Conservation (phyloP, 1,140 invertebrate species). For the Campoletis sonorensis region DNA sequence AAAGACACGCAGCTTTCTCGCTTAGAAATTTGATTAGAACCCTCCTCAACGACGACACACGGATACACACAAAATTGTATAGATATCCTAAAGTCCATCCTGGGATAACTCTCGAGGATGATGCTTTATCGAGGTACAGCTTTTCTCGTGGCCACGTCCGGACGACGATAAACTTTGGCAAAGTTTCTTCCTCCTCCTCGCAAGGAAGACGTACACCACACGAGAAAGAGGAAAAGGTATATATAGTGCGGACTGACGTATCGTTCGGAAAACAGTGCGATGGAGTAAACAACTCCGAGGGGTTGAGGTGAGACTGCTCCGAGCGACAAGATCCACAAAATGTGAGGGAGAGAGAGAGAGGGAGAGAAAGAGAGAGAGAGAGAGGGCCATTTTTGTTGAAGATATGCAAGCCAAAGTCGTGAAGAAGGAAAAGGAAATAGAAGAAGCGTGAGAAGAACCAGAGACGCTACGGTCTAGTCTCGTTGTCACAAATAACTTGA, state of each 20-base stretch:
- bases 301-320: neutral
- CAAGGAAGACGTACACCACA: neutral
- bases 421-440: slow-evolving; percentile 31
- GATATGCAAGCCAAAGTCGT: slow-evolving; percentile 36
- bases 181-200: slow-evolving; percentile 34
- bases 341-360: slow-evolving; percentile 7
- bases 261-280: slow-evolving; percentile 65
- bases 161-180: slow-evolving; percentile 40
- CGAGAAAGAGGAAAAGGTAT: slow-evolving; percentile 26
- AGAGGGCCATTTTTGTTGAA: slow-evolving; percentile 32
- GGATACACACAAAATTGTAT: neutral
- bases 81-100: neutral
- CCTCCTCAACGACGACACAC: neutral
- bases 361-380: slow-evolving; percentile 28
- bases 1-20: slow-evolving; percentile 50
- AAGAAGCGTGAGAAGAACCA: slow-evolving; percentile 28
- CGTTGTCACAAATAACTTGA: slow-evolving; percentile 34
- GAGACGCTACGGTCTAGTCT: neutral
- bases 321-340: no score
- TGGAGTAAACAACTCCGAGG: slow-evolving; percentile 69
- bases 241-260: slow-evolving; percentile 67
- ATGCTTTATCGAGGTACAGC: slow-evolving; percentile 43
- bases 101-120: slow-evolving; percentile 14
- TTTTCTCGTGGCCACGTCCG: slow-evolving; percentile 36
- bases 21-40: slow-evolving; percentile 40